These are phyloP conservation scores for Caenorhabditis latens DNA, from an alignment of 1,140 invertebrate species.

Conservation along the genomic window DNA sequence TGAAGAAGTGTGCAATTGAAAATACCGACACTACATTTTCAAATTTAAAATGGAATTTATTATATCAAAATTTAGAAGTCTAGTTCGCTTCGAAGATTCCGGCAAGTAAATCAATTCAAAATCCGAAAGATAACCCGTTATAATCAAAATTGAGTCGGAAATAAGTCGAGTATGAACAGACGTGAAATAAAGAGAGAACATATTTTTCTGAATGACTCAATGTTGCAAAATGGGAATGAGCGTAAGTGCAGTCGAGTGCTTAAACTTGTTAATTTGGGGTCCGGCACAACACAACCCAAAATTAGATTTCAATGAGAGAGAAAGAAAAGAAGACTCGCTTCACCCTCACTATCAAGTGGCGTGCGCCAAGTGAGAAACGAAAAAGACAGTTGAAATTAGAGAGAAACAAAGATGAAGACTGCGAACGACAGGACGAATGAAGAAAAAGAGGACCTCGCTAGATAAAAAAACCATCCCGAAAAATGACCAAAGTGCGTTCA, in stretches of 20 bases:
- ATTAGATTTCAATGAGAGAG: slow-evolving; percentile 27
- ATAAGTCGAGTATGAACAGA: no score
- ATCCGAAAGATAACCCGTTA: no score
- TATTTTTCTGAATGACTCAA: no score
- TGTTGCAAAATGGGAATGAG: background rate
- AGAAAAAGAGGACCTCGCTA: background rate
- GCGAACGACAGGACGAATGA: slow-evolving; percentile 26
- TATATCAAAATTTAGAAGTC: no score
- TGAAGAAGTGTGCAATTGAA: no score
- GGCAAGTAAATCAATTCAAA: no score
- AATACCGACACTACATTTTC: no score
- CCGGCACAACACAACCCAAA: slow-evolving; percentile 15
- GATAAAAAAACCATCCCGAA: background rate
- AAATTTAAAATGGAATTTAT: no score
- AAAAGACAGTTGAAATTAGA: slow-evolving; percentile 8
- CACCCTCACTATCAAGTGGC: slow-evolving; percentile 32
- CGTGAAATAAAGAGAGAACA: no score
- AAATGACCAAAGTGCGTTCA: slow-evolving; percentile 26
- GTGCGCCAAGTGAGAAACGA: background rate
- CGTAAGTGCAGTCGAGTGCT: background rate
- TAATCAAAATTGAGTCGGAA: no score
- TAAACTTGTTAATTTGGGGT: slow-evolving; percentile 38
- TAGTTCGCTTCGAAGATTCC: no score
- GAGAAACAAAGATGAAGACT: background rate
- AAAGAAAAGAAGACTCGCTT: slow-evolving; percentile 10